These are phyloP conservation scores for Polietes domitor DNA, from an alignment of 2,888 invertebrate species.

Conservation along the genomic window DNA sequence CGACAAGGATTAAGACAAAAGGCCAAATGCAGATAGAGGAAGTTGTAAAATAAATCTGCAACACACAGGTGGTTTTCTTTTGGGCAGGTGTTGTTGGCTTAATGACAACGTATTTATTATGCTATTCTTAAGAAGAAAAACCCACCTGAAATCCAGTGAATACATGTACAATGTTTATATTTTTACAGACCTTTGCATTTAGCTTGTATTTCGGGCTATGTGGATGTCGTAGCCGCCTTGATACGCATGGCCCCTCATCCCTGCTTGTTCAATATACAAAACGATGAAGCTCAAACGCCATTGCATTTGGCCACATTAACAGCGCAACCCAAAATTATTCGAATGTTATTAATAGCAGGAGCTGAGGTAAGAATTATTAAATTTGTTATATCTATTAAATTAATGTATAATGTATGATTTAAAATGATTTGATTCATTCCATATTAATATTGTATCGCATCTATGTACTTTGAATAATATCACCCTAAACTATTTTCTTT, in stretches of 20 bases:
- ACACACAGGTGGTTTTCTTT: conserved; percentile 27
- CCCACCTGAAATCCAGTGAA: neutral
- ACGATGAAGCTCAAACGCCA: conserved; percentile 90
- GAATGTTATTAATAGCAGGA: conserved; percentile 90
- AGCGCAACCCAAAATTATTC: conserved; percentile 87
- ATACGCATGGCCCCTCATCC: conserved; percentile 90
- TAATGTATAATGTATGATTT: no score
- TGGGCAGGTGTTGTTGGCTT: conserved; percentile 46
- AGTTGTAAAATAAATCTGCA: conserved; percentile 16
- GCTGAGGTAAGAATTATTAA: conserved; percentile 82
- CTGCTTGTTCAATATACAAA: conserved; percentile 88
- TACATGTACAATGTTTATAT: neutral
- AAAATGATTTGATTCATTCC: no score
- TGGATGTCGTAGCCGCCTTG: conserved; percentile 87
- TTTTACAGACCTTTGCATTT: conserved; percentile 85
- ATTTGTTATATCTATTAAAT: no score
- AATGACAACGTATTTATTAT: neutral
- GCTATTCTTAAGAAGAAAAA: neutral
- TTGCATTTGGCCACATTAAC: conserved; percentile 93
- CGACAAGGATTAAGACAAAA: conserved; percentile 37
- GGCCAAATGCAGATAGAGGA: neutral
- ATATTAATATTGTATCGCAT: no score
- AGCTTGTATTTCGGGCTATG: conserved; percentile 89
- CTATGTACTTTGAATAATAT: no score
- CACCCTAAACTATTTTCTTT: no score